Evolutionary conservation across 2,888 invertebrate species (phyloP), one percentile per base, ranked within the genome.

Genomic region (Ferdinandea cuprea): DNA sequence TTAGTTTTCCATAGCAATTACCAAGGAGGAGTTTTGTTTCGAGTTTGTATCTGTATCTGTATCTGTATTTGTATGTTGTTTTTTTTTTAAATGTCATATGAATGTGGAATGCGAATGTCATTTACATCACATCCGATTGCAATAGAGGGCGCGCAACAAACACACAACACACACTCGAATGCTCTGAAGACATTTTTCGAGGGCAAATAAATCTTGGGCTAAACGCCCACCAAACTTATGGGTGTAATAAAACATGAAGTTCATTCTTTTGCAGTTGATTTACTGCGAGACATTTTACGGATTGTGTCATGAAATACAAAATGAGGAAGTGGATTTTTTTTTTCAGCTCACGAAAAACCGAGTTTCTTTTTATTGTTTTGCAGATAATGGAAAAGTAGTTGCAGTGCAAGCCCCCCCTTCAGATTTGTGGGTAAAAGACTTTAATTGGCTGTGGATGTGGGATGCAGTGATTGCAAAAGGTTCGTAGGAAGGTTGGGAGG

Each of bases 1-100:
- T 83, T 83, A 83, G 83, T 83, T 83, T 83, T 78, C 83, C 83
- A 83, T 83, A 83, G 78, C 83, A 83, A 83, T 83, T 83, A 78
- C 77, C 28, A n/a, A 63, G 15, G 65, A 81, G 61, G 19, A 61
- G 48, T 32, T 11, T 15, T 9, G 32, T 46, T 40, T 54, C 56
- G 28, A 44, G 40, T 52, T 25, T 30, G 40, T 42, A 30, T n/a
- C 9, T 32, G 1, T 32, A 8, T n/a, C 46, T 32, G n/a, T n/a
- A n/a, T 28, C 6, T 21, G 8, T 17, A 17, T n/a, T 17, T 30
- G 28, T 42, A 35, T 44, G 11, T 42, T 1, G 30, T 42, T 17
- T 28, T 25, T 28, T 32, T 28, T 13, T 42, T 68, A 25, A 35
- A 58, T 76, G 50, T 56, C 28, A 68, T 40, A 69, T 42, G 59